Evolutionary conservation across 2,888 invertebrate species (phyloP), one percentile per base, ranked within the genome.

Genomic region (Luperina testacea): DNA sequence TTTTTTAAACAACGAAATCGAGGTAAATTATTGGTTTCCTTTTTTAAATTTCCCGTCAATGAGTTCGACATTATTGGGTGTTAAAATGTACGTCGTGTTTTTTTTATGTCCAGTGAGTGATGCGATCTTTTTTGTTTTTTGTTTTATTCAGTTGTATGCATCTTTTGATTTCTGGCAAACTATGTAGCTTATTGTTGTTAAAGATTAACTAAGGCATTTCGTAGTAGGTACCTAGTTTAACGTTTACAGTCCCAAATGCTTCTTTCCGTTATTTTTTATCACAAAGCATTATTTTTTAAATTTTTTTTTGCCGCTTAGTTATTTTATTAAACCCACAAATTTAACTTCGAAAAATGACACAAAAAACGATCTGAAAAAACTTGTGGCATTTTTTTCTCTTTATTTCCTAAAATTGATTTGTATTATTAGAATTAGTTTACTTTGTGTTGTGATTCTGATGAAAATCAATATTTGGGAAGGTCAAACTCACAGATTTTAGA

Each of bases 41-140:
- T 88, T 88, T 88, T 78, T 80, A 57, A 84, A 84, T 84, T 64
- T 82, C 72, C 72, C 80, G 84, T 84, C 84, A 82, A 82, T 84
- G 84, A 82, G 72, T 84, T 61, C 51, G 51, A 84, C 64, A 80
- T 73, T 84, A 82, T 61, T 84, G 81, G 45, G 3, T 64, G 64
- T 72, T 84, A 63, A 82, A 74, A 72, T 72, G n/a, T 71, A 27
- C 70, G 57, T 42, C 9, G 27, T 45, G 13, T 61, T 63, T 80
- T 70, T 78, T 73, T 68, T 61, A 27, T 13, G 72, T 72, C 61
- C 27, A 68, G 51, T 15, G 68, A 48, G 48, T 59, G 32, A 17
- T 45, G 48, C 13, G 65, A 42, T 59, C 20, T 53, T 72, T 77
- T 17, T 77, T 48, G 64, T 67, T 65, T 48, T 70, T 71, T 71